Evolutionary conservation across 1,140 invertebrate genomes (phyloP).

Genomic region (Lepidurus arcticus): DNA sequence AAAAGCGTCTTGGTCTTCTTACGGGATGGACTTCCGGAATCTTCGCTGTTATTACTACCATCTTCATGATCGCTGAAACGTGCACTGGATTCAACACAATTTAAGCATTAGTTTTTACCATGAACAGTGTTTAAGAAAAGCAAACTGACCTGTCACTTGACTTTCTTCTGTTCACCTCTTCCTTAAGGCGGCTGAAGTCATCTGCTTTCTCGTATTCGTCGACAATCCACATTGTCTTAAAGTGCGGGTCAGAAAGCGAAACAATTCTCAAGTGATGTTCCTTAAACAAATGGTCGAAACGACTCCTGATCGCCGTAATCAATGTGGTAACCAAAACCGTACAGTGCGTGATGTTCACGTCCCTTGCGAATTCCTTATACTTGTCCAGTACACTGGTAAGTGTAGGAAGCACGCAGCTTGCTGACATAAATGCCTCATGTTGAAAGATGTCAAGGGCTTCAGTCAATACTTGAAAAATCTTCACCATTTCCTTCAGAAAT

Average conservation of each 20-base stretch:
- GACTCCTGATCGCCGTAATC: not conserved
- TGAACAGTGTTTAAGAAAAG: not conserved
- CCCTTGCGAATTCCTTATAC: not conserved
- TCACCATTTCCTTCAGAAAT: constrained; percentile 24
- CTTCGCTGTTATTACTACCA: not conserved
- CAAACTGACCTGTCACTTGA: not conserved
- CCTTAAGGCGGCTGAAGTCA: not conserved
- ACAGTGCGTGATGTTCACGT: not conserved
- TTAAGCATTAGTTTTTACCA: not conserved
- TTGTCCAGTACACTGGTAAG: not conserved
- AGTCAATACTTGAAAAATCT: constrained; percentile 26
- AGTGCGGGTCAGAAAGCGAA: not conserved
- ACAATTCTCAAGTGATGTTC: not conserved
- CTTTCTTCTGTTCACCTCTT: not conserved
- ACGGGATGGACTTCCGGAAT: not conserved
- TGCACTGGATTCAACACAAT: not conserved
- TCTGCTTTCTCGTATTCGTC: not conserved
- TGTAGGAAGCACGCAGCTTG: constrained; percentile 31
- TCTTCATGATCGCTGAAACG: not conserved
- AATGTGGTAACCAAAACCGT: not conserved
- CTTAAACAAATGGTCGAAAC: constrained; percentile 7
- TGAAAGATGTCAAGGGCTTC: constrained; percentile 27
- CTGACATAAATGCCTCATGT: constrained; percentile 24
- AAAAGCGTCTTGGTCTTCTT: not conserved
- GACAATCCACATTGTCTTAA: not conserved